These are phyloP conservation scores for Itoplectis maculator DNA, from an alignment of 2,888 invertebrate species.

Conservation along the genomic window DNA sequence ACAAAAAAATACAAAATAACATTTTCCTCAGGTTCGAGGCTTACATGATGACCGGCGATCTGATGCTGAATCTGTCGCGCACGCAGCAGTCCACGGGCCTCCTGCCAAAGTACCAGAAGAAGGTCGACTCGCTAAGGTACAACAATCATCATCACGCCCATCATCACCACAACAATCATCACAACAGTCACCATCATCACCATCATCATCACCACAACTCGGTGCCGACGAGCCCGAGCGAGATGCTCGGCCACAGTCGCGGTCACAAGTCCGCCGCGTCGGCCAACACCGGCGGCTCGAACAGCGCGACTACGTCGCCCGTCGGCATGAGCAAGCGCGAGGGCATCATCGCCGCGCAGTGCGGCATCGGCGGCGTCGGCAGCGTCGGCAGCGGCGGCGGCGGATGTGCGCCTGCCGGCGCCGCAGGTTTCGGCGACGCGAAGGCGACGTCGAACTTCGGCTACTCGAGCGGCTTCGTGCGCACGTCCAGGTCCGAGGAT, in stretches of 20 bases:
- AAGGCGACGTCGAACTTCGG: constrained; percentile 80
- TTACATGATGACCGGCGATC: constrained; percentile 99
- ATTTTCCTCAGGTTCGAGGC: constrained; percentile 92
- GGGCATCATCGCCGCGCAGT: constrained; percentile 71
- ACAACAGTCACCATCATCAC: constrained; percentile 82
- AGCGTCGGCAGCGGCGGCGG: constrained; percentile 55
- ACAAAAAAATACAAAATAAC: too few relatives aligned
- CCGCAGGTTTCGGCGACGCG: too few relatives aligned
- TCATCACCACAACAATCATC: constrained; percentile 85
- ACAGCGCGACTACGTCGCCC: constrained; percentile 86
- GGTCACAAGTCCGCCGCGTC: constrained; percentile 74
- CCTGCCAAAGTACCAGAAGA: constrained; percentile 87
- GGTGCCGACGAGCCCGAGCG: constrained; percentile 90
- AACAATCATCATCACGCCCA: constrained; percentile 87
- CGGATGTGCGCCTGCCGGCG: constrained; percentile 56
- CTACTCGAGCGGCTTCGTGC: constrained; percentile 88
- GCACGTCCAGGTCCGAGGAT: constrained; percentile 96
- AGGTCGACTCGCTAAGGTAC: constrained; percentile 86
- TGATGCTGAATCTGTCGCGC: constrained; percentile 96
- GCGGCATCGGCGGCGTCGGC: constrained; percentile 67
- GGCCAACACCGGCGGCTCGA: constrained; percentile 80
- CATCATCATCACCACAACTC: constrained; percentile 87
- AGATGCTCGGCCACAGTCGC: constrained; percentile 88
- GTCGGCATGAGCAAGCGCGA: constrained; percentile 86
- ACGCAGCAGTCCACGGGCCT: constrained; percentile 89